These are phyloP conservation scores for Leiothrix lutea DNA, from an alignment of 2,113 vertebrate genomes.

Conservation along the genomic window DNA sequence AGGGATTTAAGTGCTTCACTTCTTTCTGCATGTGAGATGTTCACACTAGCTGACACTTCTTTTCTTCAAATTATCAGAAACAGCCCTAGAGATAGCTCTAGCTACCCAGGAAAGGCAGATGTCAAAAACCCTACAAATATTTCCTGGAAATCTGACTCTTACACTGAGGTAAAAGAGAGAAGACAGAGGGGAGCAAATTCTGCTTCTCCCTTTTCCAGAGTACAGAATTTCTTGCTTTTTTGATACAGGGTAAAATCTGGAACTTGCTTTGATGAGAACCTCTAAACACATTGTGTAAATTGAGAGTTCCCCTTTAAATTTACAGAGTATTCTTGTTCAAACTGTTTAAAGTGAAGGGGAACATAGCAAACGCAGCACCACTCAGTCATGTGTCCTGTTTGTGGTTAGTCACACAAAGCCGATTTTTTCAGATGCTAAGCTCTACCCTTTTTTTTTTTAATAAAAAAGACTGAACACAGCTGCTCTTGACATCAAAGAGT, in stretches of 20 bases:
- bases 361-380: background rate
- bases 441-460: background rate
- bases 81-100: background rate
- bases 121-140: background rate
- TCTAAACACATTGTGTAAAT: background rate
- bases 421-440: slow-evolving; percentile 29
- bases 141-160: slow-evolving; percentile 14
- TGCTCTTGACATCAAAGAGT: background rate
- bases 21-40: background rate
- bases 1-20: background rate
- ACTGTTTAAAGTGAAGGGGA: background rate
- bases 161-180: background rate
- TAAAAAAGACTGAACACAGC: background rate
- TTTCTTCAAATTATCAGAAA: background rate
- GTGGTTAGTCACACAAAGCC: slow-evolving; percentile 32
- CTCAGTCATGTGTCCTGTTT: slow-evolving; percentile 32
- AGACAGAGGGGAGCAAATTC: background rate
- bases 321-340: background rate
- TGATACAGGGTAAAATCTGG: background rate
- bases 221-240: background rate
- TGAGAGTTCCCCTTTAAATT: background rate
- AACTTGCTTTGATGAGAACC: background rate
- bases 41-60: background rate
- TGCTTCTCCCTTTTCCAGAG: background rate
- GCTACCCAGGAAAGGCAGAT: background rate